These are phyloP conservation scores for Drosophila truncata DNA, from an alignment of 1,140 invertebrate genomes.

Conservation along the genomic window DNA sequence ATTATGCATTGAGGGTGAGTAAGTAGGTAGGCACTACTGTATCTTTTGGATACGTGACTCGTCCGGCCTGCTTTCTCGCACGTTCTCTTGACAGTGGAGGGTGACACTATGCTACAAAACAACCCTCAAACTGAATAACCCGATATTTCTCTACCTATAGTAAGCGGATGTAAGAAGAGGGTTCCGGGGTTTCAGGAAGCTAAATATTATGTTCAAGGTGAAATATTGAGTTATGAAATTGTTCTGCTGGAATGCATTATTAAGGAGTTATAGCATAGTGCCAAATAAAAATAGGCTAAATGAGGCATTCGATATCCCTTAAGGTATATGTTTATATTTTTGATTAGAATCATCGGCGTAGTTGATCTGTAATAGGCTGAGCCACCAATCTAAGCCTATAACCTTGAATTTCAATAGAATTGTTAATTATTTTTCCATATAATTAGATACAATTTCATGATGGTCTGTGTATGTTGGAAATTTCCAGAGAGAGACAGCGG, in stretches of 20 bases:
- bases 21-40: slow-evolving; percentile 19
- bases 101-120: slow-evolving; percentile 31
- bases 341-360: not conserved
- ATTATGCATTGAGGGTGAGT: slow-evolving; percentile 38
- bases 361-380: no score
- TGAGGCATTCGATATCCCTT: no score
- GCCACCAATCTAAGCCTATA: not conserved
- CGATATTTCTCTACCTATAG: not conserved
- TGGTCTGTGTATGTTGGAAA: not conserved
- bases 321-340: no score
- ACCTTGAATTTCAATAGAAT: not conserved
- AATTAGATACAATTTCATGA: not conserved
- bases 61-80: slow-evolving; percentile 11
- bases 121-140: slow-evolving; percentile 9
- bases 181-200: not conserved
- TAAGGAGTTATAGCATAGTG: not conserved
- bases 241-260: not conserved
- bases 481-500: slow-evolving; percentile 11
- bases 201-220: not conserved
- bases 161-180: not conserved
- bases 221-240: no score
- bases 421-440: no score
- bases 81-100: slow-evolving; percentile 7
- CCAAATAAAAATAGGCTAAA: no score
- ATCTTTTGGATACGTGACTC: slow-evolving; percentile 41